These are phyloP conservation scores for Haliclona indistincta DNA, from an alignment of 37 sponge, comb jelly and placozoan genomes.

Conservation along the genomic window DNA sequence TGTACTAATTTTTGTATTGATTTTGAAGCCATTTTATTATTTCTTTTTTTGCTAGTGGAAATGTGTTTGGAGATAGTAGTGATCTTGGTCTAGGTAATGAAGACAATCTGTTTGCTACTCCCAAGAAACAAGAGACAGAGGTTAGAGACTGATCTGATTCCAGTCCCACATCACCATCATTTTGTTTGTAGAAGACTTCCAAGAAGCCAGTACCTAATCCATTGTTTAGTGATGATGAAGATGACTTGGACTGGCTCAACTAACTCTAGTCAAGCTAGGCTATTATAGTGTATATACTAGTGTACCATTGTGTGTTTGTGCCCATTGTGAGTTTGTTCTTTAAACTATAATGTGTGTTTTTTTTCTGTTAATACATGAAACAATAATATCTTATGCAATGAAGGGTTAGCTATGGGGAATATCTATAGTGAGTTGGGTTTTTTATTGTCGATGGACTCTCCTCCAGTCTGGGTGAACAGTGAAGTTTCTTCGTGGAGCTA, in stretches of 20 bases:
- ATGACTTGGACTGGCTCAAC: slow-evolving; percentile 37
- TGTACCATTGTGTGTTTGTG: background rate
- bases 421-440: background rate
- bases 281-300: too few relatives aligned
- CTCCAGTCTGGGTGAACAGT: slow-evolving; percentile 47
- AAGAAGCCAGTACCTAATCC: background rate
- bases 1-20: background rate
- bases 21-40: background rate
- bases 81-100: slow-evolving; percentile 23
- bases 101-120: slow-evolving; percentile 14
- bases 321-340: too few relatives aligned
- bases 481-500: too few relatives aligned
- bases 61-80: slow-evolving; percentile 38
- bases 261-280: too few relatives aligned
- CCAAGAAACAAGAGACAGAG: slow-evolving; percentile 2
- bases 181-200: background rate
- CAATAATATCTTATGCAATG: too few relatives aligned
- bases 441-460: slow-evolving; percentile 5
- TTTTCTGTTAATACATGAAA: too few relatives aligned
- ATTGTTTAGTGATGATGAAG: slow-evolving; percentile 52
- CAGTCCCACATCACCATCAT: background rate
- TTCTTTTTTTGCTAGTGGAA: slow-evolving; percentile 29
- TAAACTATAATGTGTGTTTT: too few relatives aligned
- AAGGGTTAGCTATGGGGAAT: too few relatives aligned
- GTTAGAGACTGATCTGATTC: background rate